Evolutionary conservation across 2,888 invertebrate species (phyloP).

Genomic region (Apodemia zela): DNA sequence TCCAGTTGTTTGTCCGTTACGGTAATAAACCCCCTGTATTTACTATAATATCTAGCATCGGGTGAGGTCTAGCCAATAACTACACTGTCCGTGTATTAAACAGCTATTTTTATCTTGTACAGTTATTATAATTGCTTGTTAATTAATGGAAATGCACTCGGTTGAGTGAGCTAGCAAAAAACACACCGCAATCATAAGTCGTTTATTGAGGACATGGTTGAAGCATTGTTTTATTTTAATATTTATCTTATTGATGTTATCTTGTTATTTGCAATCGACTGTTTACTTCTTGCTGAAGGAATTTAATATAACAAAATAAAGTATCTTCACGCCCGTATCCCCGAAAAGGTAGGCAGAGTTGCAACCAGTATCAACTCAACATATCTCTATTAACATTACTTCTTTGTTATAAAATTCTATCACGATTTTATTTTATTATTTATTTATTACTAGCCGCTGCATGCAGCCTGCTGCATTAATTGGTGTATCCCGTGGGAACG

Average conservation of each 20-base stretch:
- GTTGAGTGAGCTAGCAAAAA: slow-evolving; percentile 32
- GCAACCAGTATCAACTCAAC: no score
- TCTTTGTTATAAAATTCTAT: no score
- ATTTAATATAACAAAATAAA: no score
- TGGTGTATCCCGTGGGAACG: no score
- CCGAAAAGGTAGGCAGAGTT: no score
- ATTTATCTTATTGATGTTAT: slow-evolving; percentile 15
- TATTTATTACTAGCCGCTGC: no score
- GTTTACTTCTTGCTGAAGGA: no score
- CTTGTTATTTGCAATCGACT: not conserved
- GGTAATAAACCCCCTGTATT: slow-evolving; percentile 13
- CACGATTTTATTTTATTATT: no score
- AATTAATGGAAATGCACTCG: slow-evolving; percentile 33
- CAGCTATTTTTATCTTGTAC: slow-evolving; percentile 32
- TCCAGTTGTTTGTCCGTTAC: slow-evolving; percentile 6
- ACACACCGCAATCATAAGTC: slow-evolving; percentile 21
- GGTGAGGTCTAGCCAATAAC: slow-evolving; percentile 8
- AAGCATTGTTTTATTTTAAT: slow-evolving; percentile 16
- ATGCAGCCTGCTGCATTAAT: no score
- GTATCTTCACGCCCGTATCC: no score
- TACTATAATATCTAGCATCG: slow-evolving; percentile 10
- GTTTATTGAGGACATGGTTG: slow-evolving; percentile 20
- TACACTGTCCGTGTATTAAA: slow-evolving; percentile 14
- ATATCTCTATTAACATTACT: no score
- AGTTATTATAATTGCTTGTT: slow-evolving; percentile 33